Percentiles rank a stretch among this genome's conserved stretches.
Conservation (phyloP, 2,113 vertebrate species). For the Piprites chloris region DNA sequence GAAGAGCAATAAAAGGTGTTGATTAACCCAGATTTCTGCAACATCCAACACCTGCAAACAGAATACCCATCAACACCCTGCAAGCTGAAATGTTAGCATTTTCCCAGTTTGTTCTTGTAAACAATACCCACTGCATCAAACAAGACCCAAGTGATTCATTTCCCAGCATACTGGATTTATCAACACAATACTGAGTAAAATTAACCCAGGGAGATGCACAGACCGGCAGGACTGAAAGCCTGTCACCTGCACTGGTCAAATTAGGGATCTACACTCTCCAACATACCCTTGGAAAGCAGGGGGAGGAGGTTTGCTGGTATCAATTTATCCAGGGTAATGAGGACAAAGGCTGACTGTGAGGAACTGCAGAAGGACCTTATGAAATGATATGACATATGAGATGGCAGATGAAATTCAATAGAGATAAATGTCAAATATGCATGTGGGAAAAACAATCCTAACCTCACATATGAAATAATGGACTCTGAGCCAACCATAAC, state of each 20-base stretch:
- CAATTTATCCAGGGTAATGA: constrained; percentile 26
- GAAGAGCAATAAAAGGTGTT: not conserved
- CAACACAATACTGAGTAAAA: not conserved
- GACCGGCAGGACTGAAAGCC: not conserved
- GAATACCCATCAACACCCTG: not conserved
- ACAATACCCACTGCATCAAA: not conserved
- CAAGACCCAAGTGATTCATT: not conserved
- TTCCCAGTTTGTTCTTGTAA: not conserved
- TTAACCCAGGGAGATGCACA: not conserved
- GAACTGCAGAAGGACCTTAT: constrained; percentile 34
- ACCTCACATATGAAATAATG: not conserved
- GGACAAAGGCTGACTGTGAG: constrained; percentile 10
- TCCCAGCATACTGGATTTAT: not conserved
- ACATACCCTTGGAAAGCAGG: not conserved
- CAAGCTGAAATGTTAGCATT: not conserved
- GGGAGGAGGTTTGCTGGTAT: not conserved
- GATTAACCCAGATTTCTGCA: not conserved
- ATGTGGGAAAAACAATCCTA: constrained; percentile 7
- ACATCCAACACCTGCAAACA: not conserved
- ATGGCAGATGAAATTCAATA: constrained; percentile 28
- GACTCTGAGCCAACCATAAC: not conserved
- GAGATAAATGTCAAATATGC: constrained; percentile 45
- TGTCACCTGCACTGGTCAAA: not conserved
- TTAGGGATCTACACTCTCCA: not conserved
- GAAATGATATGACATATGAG: constrained; percentile 18